These are phyloP conservation scores for Acipenser ruthenus DNA, from an alignment of 2,797 vertebrate genomes.

Conservation along the genomic window DNA sequence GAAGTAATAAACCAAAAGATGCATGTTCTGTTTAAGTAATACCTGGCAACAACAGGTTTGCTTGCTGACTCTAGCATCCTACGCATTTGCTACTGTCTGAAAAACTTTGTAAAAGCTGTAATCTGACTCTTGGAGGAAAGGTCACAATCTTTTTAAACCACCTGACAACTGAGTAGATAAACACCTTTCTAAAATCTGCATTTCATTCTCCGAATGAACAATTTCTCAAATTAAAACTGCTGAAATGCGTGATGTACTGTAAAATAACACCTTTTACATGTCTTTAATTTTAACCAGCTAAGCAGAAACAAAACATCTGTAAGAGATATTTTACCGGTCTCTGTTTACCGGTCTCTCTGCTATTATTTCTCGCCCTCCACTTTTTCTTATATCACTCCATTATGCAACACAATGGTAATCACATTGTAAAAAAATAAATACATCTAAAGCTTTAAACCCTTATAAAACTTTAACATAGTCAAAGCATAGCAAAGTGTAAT, in stretches of 20 bases:
- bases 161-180: constrained; percentile 30
- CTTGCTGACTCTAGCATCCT: constrained; percentile 25
- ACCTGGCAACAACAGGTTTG: constrained; percentile 30
- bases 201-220: constrained; percentile 25
- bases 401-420: not conserved
- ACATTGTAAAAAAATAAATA: not conserved
- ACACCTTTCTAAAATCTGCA: constrained; percentile 23
- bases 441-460: too few species aligned
- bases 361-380: not conserved
- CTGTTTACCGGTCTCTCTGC: constrained; percentile 6
- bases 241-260: constrained; percentile 29
- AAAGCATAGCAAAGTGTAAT: too few species aligned
- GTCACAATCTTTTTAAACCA: constrained; percentile 36
- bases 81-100: constrained; percentile 28
- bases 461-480: too few species aligned
- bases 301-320: constrained; percentile 33
- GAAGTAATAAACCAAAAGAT: not conserved
- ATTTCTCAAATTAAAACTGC: constrained; percentile 30
- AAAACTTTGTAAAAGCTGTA: constrained; percentile 27
- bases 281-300: constrained; percentile 26
- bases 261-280: constrained; percentile 30
- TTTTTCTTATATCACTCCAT: not conserved
- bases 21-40: constrained; percentile 32
- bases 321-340: constrained; percentile 10
- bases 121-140: constrained; percentile 27